Evolutionary conservation across 2,797 vertebrate genomes (phyloP), one percentile per base, ranked within the genome.

Genomic region (Podarcis lilfordi): DNA sequence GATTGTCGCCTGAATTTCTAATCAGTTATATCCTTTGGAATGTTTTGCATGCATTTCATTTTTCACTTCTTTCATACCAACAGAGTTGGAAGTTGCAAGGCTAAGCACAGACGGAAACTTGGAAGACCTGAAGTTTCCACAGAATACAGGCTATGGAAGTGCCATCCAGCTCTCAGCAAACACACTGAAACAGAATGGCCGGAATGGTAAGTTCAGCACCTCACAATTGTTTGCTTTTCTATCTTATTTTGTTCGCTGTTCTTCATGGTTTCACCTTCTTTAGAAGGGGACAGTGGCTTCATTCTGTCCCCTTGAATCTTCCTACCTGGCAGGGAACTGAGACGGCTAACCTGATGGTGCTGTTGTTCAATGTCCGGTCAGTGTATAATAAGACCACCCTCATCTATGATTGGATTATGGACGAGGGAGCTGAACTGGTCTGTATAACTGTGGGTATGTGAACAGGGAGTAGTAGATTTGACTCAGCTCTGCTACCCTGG

Each of bases 81-180:
- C 96, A 99, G 99, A 99, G 94, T 95, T 99, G 93, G 98, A 99
- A 96, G 99, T 99, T 91, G 98, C 98, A 0, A 97, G 99, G 89
- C 97, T 99, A 92, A 99, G 99, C 95, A 99, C 99, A 6, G 99
- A 99, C 89, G 98, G 99, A 82, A 98, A 98, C 93, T 97, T 99
- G 89, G 98, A 98, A 35, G 98, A 99, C 93, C 96, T 99, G 94
- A 98, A 98, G 95, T 99, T 99, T 94, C 99, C 99, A 69, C 98
- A 99, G 95, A 98, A 97, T 1, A 96, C 96, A 88, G 98, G 97
- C 87, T 98, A 98, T 0, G 98, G 98, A 77, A 99, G 98, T 29
- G 96, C 98, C 72, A 99, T 99, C 93, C 98, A 98, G 94, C 97
- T 99, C 40, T 99, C 99, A 2, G 98, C 98, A 23, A 99, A 98